Percentiles rank a stretch among this genome's conserved stretches.
These are phyloP conservation scores for Atlantisia rogersi DNA, from an alignment of 2,113 vertebrate species.

Conservation along the genomic window DNA sequence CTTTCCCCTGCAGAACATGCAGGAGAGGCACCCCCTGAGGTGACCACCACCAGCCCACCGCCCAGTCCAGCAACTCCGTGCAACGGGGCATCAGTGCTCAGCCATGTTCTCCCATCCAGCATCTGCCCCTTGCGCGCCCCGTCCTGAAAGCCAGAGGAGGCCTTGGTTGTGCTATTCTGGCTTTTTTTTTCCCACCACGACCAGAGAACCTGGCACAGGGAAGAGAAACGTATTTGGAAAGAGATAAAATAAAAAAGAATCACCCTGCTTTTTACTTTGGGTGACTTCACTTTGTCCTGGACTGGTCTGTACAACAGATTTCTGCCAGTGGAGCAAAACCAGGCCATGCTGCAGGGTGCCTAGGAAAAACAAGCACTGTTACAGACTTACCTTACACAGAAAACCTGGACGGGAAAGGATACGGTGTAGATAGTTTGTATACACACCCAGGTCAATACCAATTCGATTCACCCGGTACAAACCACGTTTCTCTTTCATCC, in stretches of 20 bases:
- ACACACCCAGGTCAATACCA: neutral
- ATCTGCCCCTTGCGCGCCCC: accelerated
- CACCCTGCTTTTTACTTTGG: neutral
- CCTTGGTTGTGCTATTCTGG: neutral
- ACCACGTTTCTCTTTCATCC: neutral
- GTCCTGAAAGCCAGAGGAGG: neutral
- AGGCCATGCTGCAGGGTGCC: neutral
- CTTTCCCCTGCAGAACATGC: neutral
- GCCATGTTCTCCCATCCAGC: accelerated
- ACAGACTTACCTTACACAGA: neutral
- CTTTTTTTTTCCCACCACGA: neutral
- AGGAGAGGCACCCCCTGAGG: neutral
- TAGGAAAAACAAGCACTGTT: neutral
- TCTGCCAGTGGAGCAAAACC: neutral
- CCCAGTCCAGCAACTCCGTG: neutral
- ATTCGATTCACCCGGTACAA: neutral
- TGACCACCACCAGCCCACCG: no score
- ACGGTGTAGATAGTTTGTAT: neutral
- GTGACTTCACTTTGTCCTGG: neutral
- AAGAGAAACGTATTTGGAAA: neutral
- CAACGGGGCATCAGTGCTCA: neutral
- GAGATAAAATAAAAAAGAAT: neutral
- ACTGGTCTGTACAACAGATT: neutral
- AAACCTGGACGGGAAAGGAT: neutral
- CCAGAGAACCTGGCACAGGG: neutral